Base-by-base conservation (phyloP, 2,888 invertebrate species). In the Arctia plantaginis region DNA sequence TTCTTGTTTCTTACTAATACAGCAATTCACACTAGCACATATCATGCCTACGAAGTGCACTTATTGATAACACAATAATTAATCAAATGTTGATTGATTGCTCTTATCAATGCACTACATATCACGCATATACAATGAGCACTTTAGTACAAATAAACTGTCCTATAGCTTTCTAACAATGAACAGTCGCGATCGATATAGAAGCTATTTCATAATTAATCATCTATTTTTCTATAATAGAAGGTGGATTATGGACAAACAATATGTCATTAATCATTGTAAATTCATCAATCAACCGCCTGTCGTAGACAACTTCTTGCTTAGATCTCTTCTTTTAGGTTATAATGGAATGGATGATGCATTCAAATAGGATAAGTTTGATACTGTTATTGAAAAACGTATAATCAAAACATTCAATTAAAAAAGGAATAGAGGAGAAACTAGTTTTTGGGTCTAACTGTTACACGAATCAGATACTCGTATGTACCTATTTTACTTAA, bases 61-160 rank as follows among this genome's bases (percentile, higher is more conserved):
- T 77, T 76, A 77, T 73, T 85, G 89, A 89, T 88, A 90, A 87
- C 80, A 72, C 70, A 73, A 74, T 84, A 88, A 90, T 90, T 90
- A 88, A 88, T 90, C 89, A 88, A 82, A 79, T 75, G 74, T 80
- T 88, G 89, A 90, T 89, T 83, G 85, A 90, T 88, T 84, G 78
- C 78, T 80, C 78, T 84, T 86, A 84, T 83, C 86, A 67, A n/a
- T 66, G 71, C 76, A 67, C 69, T 75, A 69, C 67, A 72, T 73
- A 77, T 64, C 15, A 73, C 66, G 69, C 30, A 73, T 64, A 47
- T 64, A 69, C 64, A 72, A 59, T 41, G 27, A 69, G 15, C 62
- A 33, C 35, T 72, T 67, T 39, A 30, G 35, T 35, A 41, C 27
- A 69, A 55, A 41, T 59, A 69, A 41, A 35, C 39, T 41, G 59